These are phyloP conservation scores for Pogonomyrmex californicus DNA, from an alignment of 1,140 invertebrate genomes.

Conservation along the genomic window DNA sequence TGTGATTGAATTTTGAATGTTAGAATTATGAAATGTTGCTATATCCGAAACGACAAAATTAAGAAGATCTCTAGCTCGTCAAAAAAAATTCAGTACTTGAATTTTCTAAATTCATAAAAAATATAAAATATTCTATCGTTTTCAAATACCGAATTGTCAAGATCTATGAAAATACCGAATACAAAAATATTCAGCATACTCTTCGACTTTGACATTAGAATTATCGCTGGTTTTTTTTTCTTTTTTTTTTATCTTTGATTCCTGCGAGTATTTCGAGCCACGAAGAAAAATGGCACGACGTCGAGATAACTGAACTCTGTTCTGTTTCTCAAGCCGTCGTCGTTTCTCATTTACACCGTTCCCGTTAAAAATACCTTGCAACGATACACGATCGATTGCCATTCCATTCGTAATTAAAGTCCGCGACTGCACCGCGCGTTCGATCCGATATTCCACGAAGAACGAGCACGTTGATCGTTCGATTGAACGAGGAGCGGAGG, in stretches of 20 bases:
- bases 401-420: conserved; percentile 36
- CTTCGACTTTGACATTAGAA: background rate
- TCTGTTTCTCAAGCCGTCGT: background rate
- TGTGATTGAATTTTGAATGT: no score
- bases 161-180: background rate
- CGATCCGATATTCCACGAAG: conserved; percentile 52
- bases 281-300: background rate
- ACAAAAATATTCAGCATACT: background rate
- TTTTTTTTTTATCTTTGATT: background rate
- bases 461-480: conserved; percentile 34
- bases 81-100: no score
- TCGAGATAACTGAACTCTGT: background rate
- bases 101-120: no score
- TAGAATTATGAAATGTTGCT: no score
- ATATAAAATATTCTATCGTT: no score
- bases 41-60: no score
- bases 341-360: conserved; percentile 13
- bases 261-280: background rate
- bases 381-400: conserved; percentile 25
- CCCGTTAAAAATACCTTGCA: conserved; percentile 22
- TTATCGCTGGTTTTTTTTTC: no score
- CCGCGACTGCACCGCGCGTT: conserved; percentile 15
- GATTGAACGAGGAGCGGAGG: background rate
- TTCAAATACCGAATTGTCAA: background rate
- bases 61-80: no score